These are phyloP conservation scores for Gavialis gangeticus DNA, from an alignment of 2,113 vertebrate species.

Conservation along the genomic window DNA sequence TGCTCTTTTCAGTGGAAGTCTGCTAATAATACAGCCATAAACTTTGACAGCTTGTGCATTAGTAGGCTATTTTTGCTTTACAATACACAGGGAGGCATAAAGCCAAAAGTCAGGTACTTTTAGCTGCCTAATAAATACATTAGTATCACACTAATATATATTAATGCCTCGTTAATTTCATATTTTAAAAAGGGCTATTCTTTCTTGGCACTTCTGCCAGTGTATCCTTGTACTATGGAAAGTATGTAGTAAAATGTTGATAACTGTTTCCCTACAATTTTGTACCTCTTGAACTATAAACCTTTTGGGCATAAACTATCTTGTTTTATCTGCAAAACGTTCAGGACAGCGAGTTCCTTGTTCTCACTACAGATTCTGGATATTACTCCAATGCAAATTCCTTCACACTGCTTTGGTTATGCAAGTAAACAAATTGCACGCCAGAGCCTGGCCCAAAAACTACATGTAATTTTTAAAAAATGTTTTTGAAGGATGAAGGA, in stretches of 20 bases:
- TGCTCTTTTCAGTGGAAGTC: not conserved
- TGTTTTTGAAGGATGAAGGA: not conserved
- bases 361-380: not conserved
- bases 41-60: not conserved
- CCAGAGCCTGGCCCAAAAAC: not conserved
- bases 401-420: too few species aligned
- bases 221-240: not conserved
- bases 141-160: not conserved
- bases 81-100: constrained; percentile 1
- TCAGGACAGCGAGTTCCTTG: not conserved
- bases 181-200: not conserved
- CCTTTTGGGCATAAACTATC: not conserved
- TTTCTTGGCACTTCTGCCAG: not conserved
- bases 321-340: not conserved
- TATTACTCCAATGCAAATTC: not conserved
- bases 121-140: not conserved
- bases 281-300: not conserved
- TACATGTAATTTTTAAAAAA: not conserved
- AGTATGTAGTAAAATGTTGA: not conserved
- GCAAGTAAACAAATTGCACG: not conserved
- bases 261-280: rapidly evolving
- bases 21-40: constrained; percentile 25
- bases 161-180: not conserved
- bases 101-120: constrained; percentile 15
- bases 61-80: constrained; percentile 54